Evolutionary conservation across 2,797 vertebrate species (phyloP).

Genomic region (Caiman crocodilus): DNA sequence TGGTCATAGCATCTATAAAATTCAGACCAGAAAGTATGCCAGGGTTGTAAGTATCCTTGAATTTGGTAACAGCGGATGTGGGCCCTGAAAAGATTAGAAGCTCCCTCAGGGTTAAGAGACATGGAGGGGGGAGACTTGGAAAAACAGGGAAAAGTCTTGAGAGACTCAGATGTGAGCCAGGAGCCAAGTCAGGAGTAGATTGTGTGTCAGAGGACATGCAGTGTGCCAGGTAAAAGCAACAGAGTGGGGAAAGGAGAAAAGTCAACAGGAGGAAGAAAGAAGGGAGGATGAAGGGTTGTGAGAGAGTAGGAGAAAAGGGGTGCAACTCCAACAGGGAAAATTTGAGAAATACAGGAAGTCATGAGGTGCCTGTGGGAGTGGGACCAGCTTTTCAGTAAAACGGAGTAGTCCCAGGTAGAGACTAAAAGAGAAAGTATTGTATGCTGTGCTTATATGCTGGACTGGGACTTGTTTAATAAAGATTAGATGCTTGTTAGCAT

Average conservation of each 20-base stretch:
- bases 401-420: background rate
- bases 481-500: background rate
- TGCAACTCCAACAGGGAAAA: background rate
- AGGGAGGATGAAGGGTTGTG: fast-evolving
- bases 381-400: background rate
- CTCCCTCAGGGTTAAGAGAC: background rate
- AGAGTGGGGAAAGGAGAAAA: background rate
- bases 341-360: background rate
- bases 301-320: background rate
- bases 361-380: background rate
- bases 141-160: too few relatives aligned
- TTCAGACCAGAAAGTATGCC: background rate
- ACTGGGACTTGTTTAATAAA: background rate
- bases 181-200: too few relatives aligned
- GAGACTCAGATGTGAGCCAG: too few relatives aligned
- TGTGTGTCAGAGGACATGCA: background rate
- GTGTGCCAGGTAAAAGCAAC: background rate
- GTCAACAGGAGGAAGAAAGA: background rate
- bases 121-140: too few relatives aligned
- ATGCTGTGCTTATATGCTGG: too few relatives aligned
- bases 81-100: background rate
- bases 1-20: conserved; percentile 1
- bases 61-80: background rate
- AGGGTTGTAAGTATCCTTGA: conserved; percentile 45
- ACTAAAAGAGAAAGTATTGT: background rate